A percentile compares a stretch with the other conserved stretches of the same genome.
Conservation (phyloP, 2,113 vertebrate genomes). For the Cavia porcellus region DNA sequence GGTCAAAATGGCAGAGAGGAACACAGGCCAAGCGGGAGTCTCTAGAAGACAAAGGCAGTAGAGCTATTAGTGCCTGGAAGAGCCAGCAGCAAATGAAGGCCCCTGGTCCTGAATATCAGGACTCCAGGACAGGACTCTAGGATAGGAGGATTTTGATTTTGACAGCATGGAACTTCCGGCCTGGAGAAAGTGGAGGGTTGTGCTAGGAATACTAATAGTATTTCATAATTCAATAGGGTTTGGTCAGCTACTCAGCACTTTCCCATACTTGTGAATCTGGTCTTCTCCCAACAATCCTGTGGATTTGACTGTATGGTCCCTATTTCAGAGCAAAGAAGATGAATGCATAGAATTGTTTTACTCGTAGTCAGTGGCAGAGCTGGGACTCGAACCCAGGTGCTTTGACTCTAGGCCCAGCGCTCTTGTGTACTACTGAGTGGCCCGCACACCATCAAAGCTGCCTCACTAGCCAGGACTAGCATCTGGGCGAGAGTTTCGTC, state of each 20-base stretch:
- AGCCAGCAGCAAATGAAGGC: background rate
- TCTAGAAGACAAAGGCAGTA: background rate
- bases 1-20: background rate
- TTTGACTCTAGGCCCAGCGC: background rate
- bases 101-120: background rate
- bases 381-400: background rate
- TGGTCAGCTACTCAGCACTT: background rate
- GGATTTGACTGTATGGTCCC: background rate
- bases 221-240: background rate
- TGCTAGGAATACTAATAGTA: background rate
- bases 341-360: background rate
- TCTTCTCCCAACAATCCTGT: background rate
- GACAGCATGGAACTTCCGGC: background rate
- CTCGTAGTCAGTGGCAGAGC: background rate
- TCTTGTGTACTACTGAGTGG: background rate
- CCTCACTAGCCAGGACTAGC: background rate
- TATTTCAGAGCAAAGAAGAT: slow-evolving; percentile 29
- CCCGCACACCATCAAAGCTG: background rate
- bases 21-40: background rate
- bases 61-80: background rate
- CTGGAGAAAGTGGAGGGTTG: background rate
- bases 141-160: background rate
- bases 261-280: background rate
- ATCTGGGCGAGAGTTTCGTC: background rate
- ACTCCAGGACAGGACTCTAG: background rate